Evolutionary conservation across 1,140 invertebrate genomes (phyloP).

Genomic region (Hydropsyche tenuis): DNA sequence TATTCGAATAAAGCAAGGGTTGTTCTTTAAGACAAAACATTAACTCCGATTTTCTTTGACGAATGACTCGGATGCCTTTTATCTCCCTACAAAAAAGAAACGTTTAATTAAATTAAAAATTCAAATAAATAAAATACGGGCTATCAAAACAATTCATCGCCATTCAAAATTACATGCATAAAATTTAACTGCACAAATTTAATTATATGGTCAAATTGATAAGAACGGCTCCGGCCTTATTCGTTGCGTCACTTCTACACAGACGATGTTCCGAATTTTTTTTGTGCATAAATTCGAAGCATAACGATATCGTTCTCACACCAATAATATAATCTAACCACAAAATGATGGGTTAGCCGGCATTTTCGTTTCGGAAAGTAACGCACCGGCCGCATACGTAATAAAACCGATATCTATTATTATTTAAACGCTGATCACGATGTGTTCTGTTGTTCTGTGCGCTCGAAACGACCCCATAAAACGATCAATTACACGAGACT

Average conservation of each 20-base stretch:
- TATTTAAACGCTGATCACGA: slow-evolving; percentile 41
- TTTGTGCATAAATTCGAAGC: too few species aligned
- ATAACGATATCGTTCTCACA: slow-evolving; percentile 26
- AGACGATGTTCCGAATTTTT: too few species aligned
- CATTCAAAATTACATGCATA: too few species aligned
- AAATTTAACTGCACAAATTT: too few species aligned
- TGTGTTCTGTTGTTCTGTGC: slow-evolving; percentile 35
- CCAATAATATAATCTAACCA: slow-evolving; percentile 24
- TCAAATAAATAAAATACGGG: too few species aligned
- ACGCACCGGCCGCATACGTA: slow-evolving; percentile 12
- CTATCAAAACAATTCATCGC: too few species aligned
- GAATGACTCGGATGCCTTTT: not conserved
- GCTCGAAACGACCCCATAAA: slow-evolving; percentile 34
- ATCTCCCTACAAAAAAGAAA: not conserved
- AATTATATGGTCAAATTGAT: too few species aligned
- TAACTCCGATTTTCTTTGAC: slow-evolving; percentile 48
- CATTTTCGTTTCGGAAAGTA: slow-evolving; percentile 12
- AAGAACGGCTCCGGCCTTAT: too few species aligned
- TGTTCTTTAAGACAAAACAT: slow-evolving; percentile 47
- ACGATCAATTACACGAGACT: slow-evolving; percentile 37
- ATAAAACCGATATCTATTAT: slow-evolving; percentile 37
- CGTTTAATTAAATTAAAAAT: not conserved
- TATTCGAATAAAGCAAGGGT: slow-evolving; percentile 48
- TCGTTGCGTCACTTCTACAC: too few species aligned
- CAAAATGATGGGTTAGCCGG: slow-evolving; percentile 19